A percentile compares a stretch with the other conserved stretches of the same genome.
Conservation (phyloP, 2,797 vertebrate genomes). For the Pseudochromis fuscus region DNA sequence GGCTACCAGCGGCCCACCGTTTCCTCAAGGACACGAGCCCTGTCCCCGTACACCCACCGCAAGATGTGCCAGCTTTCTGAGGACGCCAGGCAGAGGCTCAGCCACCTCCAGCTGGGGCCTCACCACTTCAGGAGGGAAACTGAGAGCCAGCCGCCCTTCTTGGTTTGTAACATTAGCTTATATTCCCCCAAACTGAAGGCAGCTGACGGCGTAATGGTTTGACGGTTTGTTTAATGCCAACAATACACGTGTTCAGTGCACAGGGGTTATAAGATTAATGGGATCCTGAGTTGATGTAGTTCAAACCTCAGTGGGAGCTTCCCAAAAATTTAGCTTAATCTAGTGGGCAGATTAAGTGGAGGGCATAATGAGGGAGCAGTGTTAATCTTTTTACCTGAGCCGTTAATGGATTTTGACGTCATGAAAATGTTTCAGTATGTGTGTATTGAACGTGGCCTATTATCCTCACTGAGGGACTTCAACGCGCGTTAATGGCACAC, state of each 20-base stretch:
- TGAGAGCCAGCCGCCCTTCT: conserved; percentile 88
- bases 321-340: conserved; percentile 64
- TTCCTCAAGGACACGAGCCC: conserved; percentile 90
- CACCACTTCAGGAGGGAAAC: conserved; percentile 93
- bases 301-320: conserved; percentile 60
- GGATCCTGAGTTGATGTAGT: conserved; percentile 58
- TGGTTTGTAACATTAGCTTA: conserved; percentile 80
- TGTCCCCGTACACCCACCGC: conserved; percentile 96
- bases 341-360: conserved; percentile 63
- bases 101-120: conserved; percentile 94
- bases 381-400: conserved; percentile 70
- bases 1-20: conserved; percentile 92
- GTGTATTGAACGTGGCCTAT: conserved; percentile 45
- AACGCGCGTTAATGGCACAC: conserved; percentile 44
- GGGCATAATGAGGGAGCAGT: conserved; percentile 50
- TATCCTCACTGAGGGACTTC: conserved; percentile 50
- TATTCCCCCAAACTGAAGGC: conserved; percentile 12
- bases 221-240: conserved; percentile 42
- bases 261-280: conserved; percentile 54
- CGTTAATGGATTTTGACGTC: conserved; percentile 70
- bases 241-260: conserved; percentile 41
- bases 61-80: conserved; percentile 95
- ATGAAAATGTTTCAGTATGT: conserved; percentile 48
- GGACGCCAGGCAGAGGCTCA: conserved; percentile 89
- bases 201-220: background rate